Evolutionary conservation across 2,888 invertebrate species (phyloP), one percentile per base, ranked within the genome.

Genomic region (Branchellion lobata): DNA sequence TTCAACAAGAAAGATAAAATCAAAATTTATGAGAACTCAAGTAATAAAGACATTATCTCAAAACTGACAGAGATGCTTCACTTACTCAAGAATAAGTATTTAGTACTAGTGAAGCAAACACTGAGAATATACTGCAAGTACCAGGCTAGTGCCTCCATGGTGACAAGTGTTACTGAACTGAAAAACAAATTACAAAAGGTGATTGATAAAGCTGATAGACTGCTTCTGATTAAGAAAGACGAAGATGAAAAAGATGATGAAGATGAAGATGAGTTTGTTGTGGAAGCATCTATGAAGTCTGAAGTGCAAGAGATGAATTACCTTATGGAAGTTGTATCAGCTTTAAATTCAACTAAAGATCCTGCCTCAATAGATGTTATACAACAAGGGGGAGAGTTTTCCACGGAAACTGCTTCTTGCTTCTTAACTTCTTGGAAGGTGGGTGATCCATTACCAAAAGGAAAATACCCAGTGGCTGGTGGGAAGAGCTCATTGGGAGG

Each of bases 221-320:
- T 77, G 21, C 21, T 33, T 31, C 5, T 73, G 18, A 27, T 40
- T 3, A 34, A 40, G 21, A 34, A 40, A 27, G 77, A 24, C 3
- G 57, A 57, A 3, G 77, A 77, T 36, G 75, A 57, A 3, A 65
- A 77, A 24, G 75, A 75, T 40, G 77, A 77, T n/a, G 57, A 57
- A 5, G 33, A 53, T 75, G 40, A 31, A 27, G 75, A 51, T 31
- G 77, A 77, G 1, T 77, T 77, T 24, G 36, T 77, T 57, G 77
- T 61, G n/a, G 77, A 51, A n/a, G 29, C 3, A 11, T 65, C 8
- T 29, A 21, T 69, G 14, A 34, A 27, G 2, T 5, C 34, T 34
- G 34, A 69, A 29, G 33, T 2, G 3, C 18, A 69, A 29, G 31
- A 69, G 29, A 69, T 31, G 29, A 33, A 24, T n/a, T 31, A 11